Percentiles rank a stretch among this genome's conserved stretches.
These are phyloP conservation scores for Arnoldichthys spilopterus DNA, from an alignment of 2,797 vertebrate species.

Conservation along the genomic window DNA sequence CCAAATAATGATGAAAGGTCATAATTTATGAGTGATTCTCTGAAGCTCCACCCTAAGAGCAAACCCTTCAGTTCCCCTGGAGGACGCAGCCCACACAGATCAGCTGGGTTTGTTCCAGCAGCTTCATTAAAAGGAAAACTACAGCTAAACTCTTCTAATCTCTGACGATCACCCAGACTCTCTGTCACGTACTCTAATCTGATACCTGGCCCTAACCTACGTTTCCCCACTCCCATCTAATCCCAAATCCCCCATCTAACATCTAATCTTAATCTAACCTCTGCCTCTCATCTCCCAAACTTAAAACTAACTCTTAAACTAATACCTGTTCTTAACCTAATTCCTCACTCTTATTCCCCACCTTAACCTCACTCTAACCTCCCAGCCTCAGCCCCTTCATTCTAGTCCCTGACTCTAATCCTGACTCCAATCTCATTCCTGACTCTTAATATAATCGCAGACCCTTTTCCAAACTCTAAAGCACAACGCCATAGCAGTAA, in stretches of 20 bases:
- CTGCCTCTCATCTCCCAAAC: too few relatives aligned
- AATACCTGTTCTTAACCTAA: too few relatives aligned
- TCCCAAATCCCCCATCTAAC: too few relatives aligned
- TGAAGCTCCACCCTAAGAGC: slow-evolving; percentile 2
- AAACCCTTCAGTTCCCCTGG: background rate
- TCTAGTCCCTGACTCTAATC: background rate
- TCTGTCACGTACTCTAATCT: too few relatives aligned
- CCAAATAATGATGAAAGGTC: background rate
- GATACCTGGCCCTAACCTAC: background rate
- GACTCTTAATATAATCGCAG: background rate
- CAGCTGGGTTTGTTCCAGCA: background rate
- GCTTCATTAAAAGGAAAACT: background rate
- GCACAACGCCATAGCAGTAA: background rate
- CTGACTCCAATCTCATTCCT: background rate
- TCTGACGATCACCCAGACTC: background rate
- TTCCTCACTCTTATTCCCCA: too few relatives aligned
- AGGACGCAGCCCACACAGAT: background rate
- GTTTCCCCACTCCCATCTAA: too few relatives aligned
- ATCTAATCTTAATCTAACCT: too few relatives aligned
- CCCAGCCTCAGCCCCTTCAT: too few relatives aligned
- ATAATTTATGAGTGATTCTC: background rate
- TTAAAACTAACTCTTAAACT: too few relatives aligned
- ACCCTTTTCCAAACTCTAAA: background rate
- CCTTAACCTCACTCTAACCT: too few relatives aligned
- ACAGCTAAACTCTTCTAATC: background rate